Base-by-base conservation (phyloP, 2,888 invertebrate species). In the Uloborus plumipes region DNA sequence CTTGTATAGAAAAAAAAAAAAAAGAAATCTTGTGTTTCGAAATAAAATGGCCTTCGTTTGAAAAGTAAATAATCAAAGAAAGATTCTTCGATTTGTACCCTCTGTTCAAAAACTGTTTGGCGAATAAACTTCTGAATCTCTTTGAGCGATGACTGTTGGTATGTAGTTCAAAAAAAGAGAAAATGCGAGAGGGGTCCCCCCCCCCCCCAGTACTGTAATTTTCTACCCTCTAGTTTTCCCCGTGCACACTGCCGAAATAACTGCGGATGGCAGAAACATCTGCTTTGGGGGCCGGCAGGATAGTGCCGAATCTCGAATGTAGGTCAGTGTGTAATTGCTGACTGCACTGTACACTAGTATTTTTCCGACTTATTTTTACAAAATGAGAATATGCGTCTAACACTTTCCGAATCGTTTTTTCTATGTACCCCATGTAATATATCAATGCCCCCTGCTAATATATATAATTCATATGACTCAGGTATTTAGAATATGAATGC, bases 71-170 rank as follows among this genome's bases (percentile, higher is more conserved):
- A n/a, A n/a, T n/a, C n/a, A n/a, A n/a, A n/a, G n/a, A n/a, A n/a
- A n/a, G n/a, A n/a, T n/a, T n/a, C 26, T 26, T 2, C 26, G 26
- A 26, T 26, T 26, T 4, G 2, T 26, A n/a, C n/a, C 26, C 26
- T 4, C 2, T 26, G 26, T 26, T 26, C 26, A 26, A 26, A 26
- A 26, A 26, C 26, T 26, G 2, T 26, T 26, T 26, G 26, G 26
- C 26, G 26, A 4, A 26, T 4, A 26, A n/a, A 26, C 26, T 26
- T 26, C 26, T 26, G 2, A 2, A 75, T 69, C 74, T 49, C 55
- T 77, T 78, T 61, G 84, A 77, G 85, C 79, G 47, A 61, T 50
- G 16, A 15, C 66, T 74, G 58, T 39, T 58, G 22, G 65, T 66
- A 55, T 75, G 59, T 58, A 50, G 66, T 59, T 75, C 75, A 39